A percentile compares a stretch with the other conserved stretches of the same genome.
Conservation (phyloP, 2,113 vertebrate species). For the Hippoglossus stenolepis region DNA sequence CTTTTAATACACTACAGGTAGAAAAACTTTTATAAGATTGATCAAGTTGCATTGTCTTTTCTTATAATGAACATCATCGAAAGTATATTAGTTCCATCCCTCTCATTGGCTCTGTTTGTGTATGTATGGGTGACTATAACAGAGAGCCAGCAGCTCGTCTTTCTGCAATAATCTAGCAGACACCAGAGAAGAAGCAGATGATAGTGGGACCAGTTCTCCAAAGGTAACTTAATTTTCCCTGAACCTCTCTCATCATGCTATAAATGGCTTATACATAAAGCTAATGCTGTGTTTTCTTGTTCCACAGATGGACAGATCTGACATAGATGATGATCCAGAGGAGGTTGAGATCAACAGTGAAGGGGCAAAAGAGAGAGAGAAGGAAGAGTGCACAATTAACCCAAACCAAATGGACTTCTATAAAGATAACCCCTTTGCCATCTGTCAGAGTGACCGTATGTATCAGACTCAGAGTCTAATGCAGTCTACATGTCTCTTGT, state of each 20-base stretch:
- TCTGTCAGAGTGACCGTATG: constrained; percentile 70
- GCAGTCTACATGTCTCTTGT: not conserved
- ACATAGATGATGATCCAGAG: constrained; percentile 63
- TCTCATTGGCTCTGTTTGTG: not conserved
- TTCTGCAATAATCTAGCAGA: constrained; percentile 80
- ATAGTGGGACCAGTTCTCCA: constrained; percentile 84
- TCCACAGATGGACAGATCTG: constrained; percentile 69
- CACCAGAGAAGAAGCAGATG: constrained; percentile 86
- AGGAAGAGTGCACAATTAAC: constrained; percentile 24
- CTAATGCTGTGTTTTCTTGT: not conserved
- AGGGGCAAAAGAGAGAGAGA: not conserved
- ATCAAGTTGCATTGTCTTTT: not conserved
- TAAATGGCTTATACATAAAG: not conserved
- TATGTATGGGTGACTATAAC: constrained; percentile 2
- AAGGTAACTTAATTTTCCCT: constrained; percentile 65
- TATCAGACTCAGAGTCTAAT: constrained; percentile 11
- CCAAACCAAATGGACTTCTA: constrained; percentile 91
- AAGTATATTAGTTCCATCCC: not conserved
- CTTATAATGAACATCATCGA: not conserved
- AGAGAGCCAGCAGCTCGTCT: constrained; percentile 75
- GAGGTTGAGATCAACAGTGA: constrained; percentile 36
- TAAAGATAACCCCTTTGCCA: constrained; percentile 91
- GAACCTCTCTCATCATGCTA: not conserved
- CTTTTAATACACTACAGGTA: not conserved
- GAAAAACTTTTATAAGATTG: not conserved